These are phyloP conservation scores for Ascidia mentula DNA, from an alignment of 23 tunicate species.

Conservation along the genomic window DNA sequence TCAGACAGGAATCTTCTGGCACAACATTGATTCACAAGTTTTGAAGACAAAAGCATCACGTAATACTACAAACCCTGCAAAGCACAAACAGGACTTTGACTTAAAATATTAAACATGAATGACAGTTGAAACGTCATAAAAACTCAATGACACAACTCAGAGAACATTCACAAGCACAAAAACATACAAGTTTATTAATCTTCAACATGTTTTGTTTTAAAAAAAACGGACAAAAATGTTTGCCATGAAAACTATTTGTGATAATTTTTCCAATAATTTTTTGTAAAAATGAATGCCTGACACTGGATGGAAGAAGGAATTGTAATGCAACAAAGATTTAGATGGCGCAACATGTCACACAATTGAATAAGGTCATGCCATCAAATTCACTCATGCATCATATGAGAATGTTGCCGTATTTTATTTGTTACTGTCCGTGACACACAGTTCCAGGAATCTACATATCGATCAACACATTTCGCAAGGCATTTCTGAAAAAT, in stretches of 20 bases:
- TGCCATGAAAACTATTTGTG: too few relatives aligned
- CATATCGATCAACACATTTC: conserved; percentile 82
- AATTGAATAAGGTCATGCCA: not conserved
- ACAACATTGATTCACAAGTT: not conserved
- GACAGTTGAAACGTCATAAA: too few relatives aligned
- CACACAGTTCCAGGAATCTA: conserved; percentile 89
- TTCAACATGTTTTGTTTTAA: too few relatives aligned
- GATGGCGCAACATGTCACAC: not conserved
- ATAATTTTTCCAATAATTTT: too few relatives aligned
- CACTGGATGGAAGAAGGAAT: too few relatives aligned
- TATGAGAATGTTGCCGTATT: conserved; percentile 72
- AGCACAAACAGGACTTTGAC: not conserved
- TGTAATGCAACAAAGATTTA: not conserved
- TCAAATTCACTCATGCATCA: conserved; percentile 41
- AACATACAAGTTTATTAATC: too few relatives aligned
- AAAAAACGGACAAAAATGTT: too few relatives aligned
- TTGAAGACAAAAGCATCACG: not conserved
- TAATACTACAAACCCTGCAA: not conserved
- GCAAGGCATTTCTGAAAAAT: conserved; percentile 67
- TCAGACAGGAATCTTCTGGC: not conserved
- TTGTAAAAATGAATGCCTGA: too few relatives aligned
- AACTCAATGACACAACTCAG: too few relatives aligned
- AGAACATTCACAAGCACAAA: too few relatives aligned
- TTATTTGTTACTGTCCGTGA: conserved; percentile 85
- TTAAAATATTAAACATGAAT: too few relatives aligned